These are phyloP conservation scores for Xanthorhoe spadicearia DNA, from an alignment of 2,888 invertebrate genomes.

Conservation along the genomic window DNA sequence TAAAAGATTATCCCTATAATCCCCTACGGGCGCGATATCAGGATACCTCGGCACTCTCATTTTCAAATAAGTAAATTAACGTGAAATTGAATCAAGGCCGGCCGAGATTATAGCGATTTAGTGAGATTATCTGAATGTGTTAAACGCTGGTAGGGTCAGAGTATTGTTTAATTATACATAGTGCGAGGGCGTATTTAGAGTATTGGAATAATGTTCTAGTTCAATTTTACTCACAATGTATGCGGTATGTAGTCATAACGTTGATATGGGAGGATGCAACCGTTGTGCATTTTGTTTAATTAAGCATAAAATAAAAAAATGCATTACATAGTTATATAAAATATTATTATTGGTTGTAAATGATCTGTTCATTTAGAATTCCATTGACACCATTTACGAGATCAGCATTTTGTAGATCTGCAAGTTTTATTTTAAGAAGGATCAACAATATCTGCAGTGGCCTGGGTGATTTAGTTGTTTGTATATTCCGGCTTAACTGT, in stretches of 20 bases:
- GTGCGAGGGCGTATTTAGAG: constrained; percentile 49
- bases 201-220: constrained; percentile 6
- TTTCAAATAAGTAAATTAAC: constrained; percentile 81
- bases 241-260: background rate
- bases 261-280: background rate
- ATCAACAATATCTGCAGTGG: no score
- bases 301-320: background rate
- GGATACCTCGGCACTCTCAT: constrained; percentile 67
- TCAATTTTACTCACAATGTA: background rate
- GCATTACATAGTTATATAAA: no score
- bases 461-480: no score
- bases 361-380: no score
- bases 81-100: constrained; percentile 79
- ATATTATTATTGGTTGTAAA: no score
- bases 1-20: constrained; percentile 73
- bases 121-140: constrained; percentile 82
- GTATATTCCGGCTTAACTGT: no score
- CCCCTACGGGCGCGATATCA: constrained; percentile 64
- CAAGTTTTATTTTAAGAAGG: no score
- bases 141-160: constrained; percentile 71
- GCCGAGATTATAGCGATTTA: constrained; percentile 78
- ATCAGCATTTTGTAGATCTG: no score
- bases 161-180: constrained; percentile 80
- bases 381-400: no score
- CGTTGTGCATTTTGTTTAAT: background rate